phyloP scores from a whole-genome alignment of 2,888 invertebrate species.

The Coenonympha glycerion region DNA sequence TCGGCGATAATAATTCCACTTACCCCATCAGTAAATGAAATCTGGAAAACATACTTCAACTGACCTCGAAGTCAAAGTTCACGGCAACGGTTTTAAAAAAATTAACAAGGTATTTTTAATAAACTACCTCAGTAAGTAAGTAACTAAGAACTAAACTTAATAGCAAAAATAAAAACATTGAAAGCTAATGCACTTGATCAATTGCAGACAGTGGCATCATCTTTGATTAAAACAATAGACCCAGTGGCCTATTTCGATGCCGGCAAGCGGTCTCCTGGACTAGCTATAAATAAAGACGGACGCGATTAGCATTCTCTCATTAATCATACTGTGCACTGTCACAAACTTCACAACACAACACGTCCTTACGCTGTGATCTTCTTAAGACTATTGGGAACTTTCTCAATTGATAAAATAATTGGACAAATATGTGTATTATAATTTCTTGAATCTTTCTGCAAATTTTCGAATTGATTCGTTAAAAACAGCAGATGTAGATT shows the following conservation, averaged over 20 bases:
- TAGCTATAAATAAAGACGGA: conserved; percentile 55
- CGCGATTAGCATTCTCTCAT: conserved; percentile 60
- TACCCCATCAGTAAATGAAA: no score
- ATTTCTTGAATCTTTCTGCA: background rate
- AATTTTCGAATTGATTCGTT: no score
- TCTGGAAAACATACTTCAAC: no score
- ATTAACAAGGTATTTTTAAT: no score
- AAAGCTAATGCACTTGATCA: background rate
- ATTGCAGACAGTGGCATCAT: background rate
- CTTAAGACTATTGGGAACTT: conserved; percentile 47
- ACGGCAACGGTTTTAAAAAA: no score
- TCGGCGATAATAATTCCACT: no score
- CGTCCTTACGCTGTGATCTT: conserved; percentile 58
- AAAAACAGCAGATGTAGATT: no score
- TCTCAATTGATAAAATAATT: conserved; percentile 39
- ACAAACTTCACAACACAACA: conserved; percentile 61
- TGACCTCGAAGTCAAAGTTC: no score
- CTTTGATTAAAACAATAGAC: conserved; percentile 27
- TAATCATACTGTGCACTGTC: conserved; percentile 58
- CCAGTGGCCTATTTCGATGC: conserved; percentile 59
- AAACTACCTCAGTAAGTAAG: no score
- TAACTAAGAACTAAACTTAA: no score
- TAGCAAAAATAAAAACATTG: no score
- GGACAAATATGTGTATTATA: background rate
- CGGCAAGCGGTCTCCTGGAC: conserved; percentile 49